Base-by-base conservation (phyloP, 2,888 invertebrate species). In the Cabera pusaria region DNA sequence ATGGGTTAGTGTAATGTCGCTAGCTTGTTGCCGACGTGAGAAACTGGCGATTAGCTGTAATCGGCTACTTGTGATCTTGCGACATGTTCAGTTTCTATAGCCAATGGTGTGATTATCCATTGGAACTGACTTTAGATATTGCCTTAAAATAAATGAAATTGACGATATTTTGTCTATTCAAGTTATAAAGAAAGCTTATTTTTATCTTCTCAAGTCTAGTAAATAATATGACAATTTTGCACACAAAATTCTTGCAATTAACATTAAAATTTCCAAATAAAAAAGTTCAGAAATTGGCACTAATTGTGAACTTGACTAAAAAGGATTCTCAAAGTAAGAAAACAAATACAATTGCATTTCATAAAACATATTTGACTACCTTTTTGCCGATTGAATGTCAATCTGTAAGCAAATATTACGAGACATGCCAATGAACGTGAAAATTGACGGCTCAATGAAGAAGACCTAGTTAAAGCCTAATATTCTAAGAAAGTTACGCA, bases 221-320 rank as follows among this genome's bases (percentile, higher is more conserved):
- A n/a, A n/a, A n/a, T n/a, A n/a, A n/a, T n/a, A n/a, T n/a, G n/a
- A n/a, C n/a, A n/a, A n/a, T n/a, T n/a, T n/a, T n/a, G n/a, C n/a
- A n/a, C n/a, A n/a, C n/a, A n/a, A n/a, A n/a, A n/a, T n/a, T n/a
- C n/a, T n/a, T n/a, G n/a, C n/a, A n/a, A n/a, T n/a, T n/a, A n/a
- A n/a, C n/a, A n/a, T n/a, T n/a, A n/a, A n/a, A n/a, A n/a, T n/a
- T n/a, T n/a, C n/a, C n/a, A n/a, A n/a, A n/a, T n/a, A n/a, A n/a
- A n/a, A n/a, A n/a, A n/a, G n/a, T n/a, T n/a, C n/a, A n/a, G n/a
- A n/a, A n/a, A n/a, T n/a, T n/a, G n/a, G n/a, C n/a, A n/a, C n/a
- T n/a, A n/a, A n/a, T n/a, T 17, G 29, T 31, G 29, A 20, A 26
- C 32, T 32, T 38, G 32, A 38, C 25, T 38, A n/a, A 38, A 31